These are phyloP conservation scores for Polietes domitor DNA, from an alignment of 2,888 invertebrate species.

Conservation along the genomic window DNA sequence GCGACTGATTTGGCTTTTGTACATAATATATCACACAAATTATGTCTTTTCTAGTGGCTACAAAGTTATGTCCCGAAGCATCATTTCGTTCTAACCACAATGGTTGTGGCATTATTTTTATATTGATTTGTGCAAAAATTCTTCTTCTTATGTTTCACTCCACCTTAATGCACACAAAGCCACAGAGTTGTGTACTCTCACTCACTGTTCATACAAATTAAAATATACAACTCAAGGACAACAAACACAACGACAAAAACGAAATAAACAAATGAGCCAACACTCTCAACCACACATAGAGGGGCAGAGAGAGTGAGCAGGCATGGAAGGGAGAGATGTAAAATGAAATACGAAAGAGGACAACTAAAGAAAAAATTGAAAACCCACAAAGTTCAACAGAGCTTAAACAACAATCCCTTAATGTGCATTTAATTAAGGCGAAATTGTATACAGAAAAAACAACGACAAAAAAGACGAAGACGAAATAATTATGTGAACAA, in stretches of 20 bases:
- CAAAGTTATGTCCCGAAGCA: too few species aligned
- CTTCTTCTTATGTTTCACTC: too few species aligned
- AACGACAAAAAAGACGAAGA: background rate
- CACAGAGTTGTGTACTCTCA: background rate
- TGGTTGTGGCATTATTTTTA: too few species aligned
- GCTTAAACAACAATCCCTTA: slow-evolving; percentile 61
- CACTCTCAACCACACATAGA: background rate
- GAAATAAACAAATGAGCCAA: slow-evolving; percentile 16
- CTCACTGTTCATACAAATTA: background rate
- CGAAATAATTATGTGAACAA: slow-evolving; percentile 21
- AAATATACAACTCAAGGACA: slow-evolving; percentile 19
- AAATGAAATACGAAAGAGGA: slow-evolving; percentile 4
- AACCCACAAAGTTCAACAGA: slow-evolving; percentile 64
- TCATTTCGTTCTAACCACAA: too few species aligned
- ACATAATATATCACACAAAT: too few species aligned
- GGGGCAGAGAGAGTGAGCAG: background rate
- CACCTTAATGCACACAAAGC: too few species aligned
- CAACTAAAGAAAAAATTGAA: slow-evolving; percentile 43
- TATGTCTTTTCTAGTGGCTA: too few species aligned
- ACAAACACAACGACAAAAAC: background rate
- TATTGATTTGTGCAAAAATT: too few species aligned
- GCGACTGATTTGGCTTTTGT: too few species aligned
- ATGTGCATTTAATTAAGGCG: slow-evolving; percentile 68
- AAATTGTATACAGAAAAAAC: slow-evolving; percentile 52
- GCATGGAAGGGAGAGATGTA: too few species aligned